Conservation (phyloP, 2,797 vertebrate species). For the Schizothorax lantsangensis region DNA sequence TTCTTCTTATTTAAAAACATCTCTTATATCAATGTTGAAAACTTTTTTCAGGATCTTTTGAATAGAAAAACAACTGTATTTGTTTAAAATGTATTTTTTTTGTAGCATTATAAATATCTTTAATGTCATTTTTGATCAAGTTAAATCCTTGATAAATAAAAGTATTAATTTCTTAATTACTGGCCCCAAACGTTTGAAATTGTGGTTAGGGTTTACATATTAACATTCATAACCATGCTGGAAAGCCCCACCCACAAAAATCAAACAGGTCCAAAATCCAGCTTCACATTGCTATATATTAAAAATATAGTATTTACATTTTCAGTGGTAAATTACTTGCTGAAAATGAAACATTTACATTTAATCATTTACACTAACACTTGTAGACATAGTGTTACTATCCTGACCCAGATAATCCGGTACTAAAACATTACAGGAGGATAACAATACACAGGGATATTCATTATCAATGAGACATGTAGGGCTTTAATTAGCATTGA, state of each 20-base stretch:
- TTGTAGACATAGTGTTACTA: neutral
- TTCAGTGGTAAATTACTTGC: neutral
- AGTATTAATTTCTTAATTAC: neutral
- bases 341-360: neutral
- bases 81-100: neutral
- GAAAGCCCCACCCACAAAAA: neutral
- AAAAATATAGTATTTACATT: neutral
- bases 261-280: neutral
- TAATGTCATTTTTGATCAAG: neutral
- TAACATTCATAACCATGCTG: neutral
- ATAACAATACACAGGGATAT: neutral
- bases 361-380: neutral
- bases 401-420: neutral
- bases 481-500: conserved; percentile 13
- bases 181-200: neutral
- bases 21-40: neutral
- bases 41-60: neutral
- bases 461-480: conserved; percentile 12
- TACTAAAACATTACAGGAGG: neutral
- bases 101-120: neutral
- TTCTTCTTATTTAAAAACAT: neutral
- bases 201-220: neutral
- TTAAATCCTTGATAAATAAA: neutral
- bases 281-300: neutral
- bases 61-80: neutral